Evolutionary conservation across 2,888 invertebrate species (phyloP).

Genomic region (Corbicula japonica): DNA sequence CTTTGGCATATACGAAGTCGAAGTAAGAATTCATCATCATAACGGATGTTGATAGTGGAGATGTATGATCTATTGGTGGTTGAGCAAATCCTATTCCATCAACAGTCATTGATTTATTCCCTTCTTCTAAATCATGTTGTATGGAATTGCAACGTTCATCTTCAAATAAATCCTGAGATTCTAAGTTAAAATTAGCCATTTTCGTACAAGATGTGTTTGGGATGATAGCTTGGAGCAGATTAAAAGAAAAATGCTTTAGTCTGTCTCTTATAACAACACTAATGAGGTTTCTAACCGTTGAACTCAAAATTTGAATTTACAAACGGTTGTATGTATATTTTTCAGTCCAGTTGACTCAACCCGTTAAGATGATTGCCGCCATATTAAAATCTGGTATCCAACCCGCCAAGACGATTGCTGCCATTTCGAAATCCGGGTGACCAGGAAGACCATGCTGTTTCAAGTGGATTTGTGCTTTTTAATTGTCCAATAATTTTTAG

Average conservation of each 20-base stretch:
- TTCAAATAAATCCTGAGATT: not conserved
- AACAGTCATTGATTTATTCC: not conserved
- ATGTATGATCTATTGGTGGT: not conserved
- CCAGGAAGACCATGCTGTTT: not conserved
- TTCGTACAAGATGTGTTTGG: not conserved
- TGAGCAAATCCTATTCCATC: not conserved
- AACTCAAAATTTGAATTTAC: too few species aligned
- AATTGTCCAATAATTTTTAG: constrained; percentile 40
- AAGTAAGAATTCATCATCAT: constrained; percentile 30
- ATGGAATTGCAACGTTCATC: constrained; percentile 30
- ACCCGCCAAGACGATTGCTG: too few species aligned
- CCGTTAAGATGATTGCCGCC: not conserved
- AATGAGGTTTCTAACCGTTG: not conserved
- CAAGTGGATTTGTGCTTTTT: constrained; percentile 2
- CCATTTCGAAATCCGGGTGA: not conserved
- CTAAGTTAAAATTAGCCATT: not conserved
- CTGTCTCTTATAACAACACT: not conserved
- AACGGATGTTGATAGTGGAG: not conserved
- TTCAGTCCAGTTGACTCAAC: not conserved
- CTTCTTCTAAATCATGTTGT: constrained; percentile 28
- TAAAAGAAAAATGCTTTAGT: not conserved
- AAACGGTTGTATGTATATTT: too few species aligned
- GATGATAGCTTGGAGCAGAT: not conserved
- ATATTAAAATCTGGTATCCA: not conserved
- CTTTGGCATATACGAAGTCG: constrained; percentile 47